Evolutionary conservation across 2,113 vertebrate species (phyloP), one percentile per base, ranked within the genome.

Genomic region (Myodes glareolus): DNA sequence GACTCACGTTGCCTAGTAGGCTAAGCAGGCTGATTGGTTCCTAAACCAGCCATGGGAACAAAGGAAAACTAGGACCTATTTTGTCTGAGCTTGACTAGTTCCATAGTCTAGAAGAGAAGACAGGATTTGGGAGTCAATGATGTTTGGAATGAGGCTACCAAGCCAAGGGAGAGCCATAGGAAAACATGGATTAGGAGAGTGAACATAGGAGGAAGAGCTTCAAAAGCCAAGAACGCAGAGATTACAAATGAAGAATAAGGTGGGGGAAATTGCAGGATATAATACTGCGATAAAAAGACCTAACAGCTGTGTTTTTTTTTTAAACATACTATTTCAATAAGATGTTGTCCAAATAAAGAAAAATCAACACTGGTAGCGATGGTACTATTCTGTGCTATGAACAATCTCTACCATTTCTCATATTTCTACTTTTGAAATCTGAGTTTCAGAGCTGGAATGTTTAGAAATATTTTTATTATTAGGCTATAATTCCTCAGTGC

Each of bases 401-500:
- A 91, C 3, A n/a, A 10, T 4, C 55, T 72, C 39, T 73, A 21
- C 52, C 5, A 82, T 77, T 73, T 86, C 42, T 90, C 47, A 75
- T 42, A 50, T 52, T 92, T 89, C 65, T 93, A 86, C 19, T 52
- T 94, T 94, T 61, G 45, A 92, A 92, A 96, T 67, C 19, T 85
- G 31, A 93, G 42, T 4, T 93, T 84, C 89, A 67, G 12, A 13
- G 45, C 27, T 92, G 42, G 27, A 88, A 91, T 45, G 80, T 94
- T 87, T n/a, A 52, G 45, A 97, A 94, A 70, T 63, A 80, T 50
- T 94, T 95, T 91, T 85, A 72, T 65, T 81, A 58, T 84, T 61
- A 63, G 80, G 58, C 10, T 80, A 33, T 88, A 75, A 85, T 85
- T 82, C 50, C 58, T 95, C 42, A 80, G 85, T 72, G 45, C 23